phyloP scores from a whole-genome alignment of 2,113 vertebrate species.

The Ammodytes dubius region DNA sequence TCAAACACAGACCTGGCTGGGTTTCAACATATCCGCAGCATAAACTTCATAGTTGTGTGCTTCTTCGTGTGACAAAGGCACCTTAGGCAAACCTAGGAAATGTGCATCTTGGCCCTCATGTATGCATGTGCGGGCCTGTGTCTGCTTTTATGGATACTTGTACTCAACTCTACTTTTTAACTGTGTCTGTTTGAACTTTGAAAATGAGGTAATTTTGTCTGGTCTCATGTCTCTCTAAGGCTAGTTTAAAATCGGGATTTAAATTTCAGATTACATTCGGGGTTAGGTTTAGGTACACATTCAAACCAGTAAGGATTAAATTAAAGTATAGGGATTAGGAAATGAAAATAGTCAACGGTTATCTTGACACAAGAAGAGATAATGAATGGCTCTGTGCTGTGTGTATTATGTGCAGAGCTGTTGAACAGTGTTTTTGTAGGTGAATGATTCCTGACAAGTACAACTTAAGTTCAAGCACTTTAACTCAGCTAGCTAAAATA shows the following conservation, averaged over 20 bases:
- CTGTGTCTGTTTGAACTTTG: not conserved
- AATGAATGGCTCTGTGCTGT: not conserved
- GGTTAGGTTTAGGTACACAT: not conserved
- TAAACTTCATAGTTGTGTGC: not conserved
- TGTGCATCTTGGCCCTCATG: not conserved
- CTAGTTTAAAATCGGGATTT: not conserved
- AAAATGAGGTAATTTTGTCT: not conserved
- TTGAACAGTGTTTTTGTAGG: slow-evolving; percentile 7
- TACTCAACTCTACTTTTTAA: not conserved
- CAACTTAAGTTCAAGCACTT: not conserved
- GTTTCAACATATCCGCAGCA: not conserved
- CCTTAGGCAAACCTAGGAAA: not conserved
- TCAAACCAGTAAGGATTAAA: not conserved
- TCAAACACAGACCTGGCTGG: not conserved
- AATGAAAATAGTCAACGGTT: not conserved
- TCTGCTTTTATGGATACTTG: not conserved
- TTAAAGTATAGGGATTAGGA: not conserved
- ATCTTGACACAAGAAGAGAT: not conserved
- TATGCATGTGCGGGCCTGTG: not conserved
- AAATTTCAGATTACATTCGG: not conserved
- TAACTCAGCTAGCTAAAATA: not conserved
- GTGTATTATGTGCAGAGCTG: slow-evolving; percentile 3
- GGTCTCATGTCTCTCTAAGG: not conserved
- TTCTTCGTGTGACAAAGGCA: not conserved
- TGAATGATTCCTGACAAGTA: not conserved